Percentiles rank a stretch among this genome's conserved stretches.
These are phyloP conservation scores for Malacoraja senta DNA, from an alignment of 2,797 vertebrate genomes.

Conservation along the genomic window DNA sequence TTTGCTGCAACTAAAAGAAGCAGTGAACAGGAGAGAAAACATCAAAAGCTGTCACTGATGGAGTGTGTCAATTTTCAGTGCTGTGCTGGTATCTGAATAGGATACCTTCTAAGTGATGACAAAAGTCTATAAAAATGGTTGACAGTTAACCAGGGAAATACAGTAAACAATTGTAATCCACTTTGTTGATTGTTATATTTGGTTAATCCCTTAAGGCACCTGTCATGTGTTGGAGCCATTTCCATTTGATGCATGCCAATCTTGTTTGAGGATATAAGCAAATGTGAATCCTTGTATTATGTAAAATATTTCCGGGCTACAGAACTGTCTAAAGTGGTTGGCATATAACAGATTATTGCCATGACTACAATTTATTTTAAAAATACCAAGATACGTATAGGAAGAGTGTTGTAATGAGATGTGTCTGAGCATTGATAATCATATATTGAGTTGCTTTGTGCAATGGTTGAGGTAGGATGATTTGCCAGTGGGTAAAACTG, in stretches of 20 bases:
- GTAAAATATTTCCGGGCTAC: neutral
- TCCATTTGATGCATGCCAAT: neutral
- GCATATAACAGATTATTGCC: neutral
- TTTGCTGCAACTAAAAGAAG: neutral
- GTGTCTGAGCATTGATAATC: neutral
- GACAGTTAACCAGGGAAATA: neutral
- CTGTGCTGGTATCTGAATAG: neutral
- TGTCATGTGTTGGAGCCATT: neutral
- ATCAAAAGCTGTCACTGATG: neutral
- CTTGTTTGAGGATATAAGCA: neutral
- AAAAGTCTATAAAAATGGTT: neutral
- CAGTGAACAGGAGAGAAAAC: neutral
- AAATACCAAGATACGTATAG: neutral
- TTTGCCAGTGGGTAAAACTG: neutral
- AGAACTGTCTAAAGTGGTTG: neutral
- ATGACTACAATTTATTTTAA: neutral
- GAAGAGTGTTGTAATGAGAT: neutral
- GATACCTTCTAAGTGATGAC: neutral
- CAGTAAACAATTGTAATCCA: neutral
- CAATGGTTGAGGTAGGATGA: neutral
- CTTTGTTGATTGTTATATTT: no score
- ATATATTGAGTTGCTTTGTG: neutral
- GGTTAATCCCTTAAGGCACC: neutral
- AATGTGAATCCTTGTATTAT: neutral
- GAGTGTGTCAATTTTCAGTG: neutral